Conservation (phyloP, 2,113 vertebrate species). For the Spermophilus dauricus region DNA sequence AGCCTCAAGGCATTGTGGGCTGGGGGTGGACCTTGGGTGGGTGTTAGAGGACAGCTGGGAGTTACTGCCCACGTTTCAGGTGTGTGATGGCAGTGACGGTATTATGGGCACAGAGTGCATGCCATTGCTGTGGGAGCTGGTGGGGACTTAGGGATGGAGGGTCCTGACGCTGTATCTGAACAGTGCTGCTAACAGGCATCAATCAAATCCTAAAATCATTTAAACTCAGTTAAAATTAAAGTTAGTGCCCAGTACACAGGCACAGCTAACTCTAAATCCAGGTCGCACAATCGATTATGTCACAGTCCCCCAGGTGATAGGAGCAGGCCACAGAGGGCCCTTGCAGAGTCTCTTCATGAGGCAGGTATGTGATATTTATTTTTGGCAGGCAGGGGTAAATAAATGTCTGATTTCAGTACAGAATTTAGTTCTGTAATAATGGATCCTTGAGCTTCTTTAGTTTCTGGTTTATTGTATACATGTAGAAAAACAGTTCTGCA, state of each 20-base stretch:
- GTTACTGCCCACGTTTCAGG: background rate
- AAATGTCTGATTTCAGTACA: background rate
- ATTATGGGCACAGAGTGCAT: background rate
- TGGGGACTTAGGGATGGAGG: background rate
- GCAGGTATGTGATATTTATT: background rate
- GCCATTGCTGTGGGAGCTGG: background rate
- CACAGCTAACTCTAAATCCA: background rate
- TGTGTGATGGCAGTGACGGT: background rate
- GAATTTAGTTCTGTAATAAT: constrained; percentile 12
- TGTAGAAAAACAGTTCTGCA: constrained; percentile 7
- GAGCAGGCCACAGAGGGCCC: background rate
- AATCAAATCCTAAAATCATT: background rate
- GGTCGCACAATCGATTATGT: background rate
- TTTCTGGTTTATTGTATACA: constrained; percentile 41
- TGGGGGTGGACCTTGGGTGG: background rate
- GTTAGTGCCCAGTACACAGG: background rate
- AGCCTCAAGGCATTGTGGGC: no score
- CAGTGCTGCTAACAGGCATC: background rate
- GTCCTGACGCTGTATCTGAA: background rate
- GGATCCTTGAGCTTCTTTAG: background rate
- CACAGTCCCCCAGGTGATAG: background rate
- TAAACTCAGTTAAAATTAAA: constrained; percentile 5
- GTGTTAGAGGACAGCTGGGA: background rate
- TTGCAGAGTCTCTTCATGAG: background rate
- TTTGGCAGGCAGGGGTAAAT: background rate